Evolutionary conservation across 2,113 vertebrate genomes (phyloP).

Genomic region (Sciurus niger): DNA sequence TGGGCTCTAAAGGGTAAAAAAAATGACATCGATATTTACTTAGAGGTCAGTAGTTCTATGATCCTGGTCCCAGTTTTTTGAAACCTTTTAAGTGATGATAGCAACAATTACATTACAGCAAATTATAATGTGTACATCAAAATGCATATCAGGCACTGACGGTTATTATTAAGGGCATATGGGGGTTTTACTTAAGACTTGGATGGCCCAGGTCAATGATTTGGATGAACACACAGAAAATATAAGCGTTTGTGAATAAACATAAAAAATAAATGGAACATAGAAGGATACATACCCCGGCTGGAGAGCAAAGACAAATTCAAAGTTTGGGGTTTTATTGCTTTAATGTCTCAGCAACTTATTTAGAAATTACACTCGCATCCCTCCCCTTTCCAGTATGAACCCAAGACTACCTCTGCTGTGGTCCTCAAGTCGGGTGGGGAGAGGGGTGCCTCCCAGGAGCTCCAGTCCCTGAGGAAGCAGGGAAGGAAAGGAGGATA

Average conservation of each 20-base stretch:
- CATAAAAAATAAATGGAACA: neutral
- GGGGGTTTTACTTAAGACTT: neutral
- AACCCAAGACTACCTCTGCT: neutral
- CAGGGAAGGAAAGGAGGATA: neutral
- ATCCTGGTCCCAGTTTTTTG: neutral
- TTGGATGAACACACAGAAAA: conserved; percentile 6
- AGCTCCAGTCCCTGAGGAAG: neutral
- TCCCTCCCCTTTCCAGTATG: neutral
- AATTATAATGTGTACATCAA: neutral
- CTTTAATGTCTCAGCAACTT: neutral
- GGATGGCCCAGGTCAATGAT: neutral
- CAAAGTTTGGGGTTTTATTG: neutral
- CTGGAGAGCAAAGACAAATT: neutral
- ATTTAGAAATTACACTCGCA: neutral
- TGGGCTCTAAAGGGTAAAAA: neutral
- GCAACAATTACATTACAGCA: conserved; percentile 24
- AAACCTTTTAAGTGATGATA: neutral
- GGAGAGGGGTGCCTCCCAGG: neutral
- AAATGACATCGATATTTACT: neutral
- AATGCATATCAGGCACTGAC: neutral
- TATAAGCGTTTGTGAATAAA: conserved; percentile 7
- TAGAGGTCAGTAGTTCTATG: neutral
- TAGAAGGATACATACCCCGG: neutral
- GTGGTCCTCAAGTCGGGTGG: neutral
- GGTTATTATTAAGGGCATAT: neutral